Base-by-base conservation (phyloP, 2,113 vertebrate species). In the Myotis lucifugus region DNA sequence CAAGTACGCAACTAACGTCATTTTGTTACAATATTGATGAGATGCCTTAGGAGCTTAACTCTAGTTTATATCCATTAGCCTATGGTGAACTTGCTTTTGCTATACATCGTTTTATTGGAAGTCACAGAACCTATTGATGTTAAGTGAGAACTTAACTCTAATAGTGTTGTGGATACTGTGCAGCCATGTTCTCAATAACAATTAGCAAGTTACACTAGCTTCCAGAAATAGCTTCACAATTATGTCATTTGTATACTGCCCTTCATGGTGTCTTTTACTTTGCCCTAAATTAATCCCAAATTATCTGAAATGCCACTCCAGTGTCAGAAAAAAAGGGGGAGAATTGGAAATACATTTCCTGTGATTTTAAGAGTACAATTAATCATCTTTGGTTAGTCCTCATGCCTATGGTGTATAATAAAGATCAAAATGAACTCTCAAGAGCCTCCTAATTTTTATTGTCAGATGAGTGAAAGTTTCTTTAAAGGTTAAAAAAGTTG, bases 401-500 rank as follows among this genome's bases (percentile, higher is more conserved):
- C 61, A 27, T 84, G 32, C 73, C 76, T 93, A 4, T 79, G 40
- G 12, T 94, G 1, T 82, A 6, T 85, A 96, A 92, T 97, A 96
- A 96, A 97, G 85, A 34, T 56, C 8, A 76, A 69, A 87, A 42
- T 91, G 10, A 97, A 95, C 52, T 96, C 34, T 19, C 18, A 72
- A 87, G 50, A 93, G 50, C 54, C 66, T 94, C 64, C 85, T 77
- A 70, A 10, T 93, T 79, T 96, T 84, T 95, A 76, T 42, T 93
- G 64, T 73, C 42, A 81, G 25, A 67, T 86, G 25, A 76, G 32
- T 89, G 40, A 91, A 88, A 76, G 8, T 50, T 73, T 78, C 46
- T 76, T 70, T 61, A 83, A 12, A 32, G 15, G 19, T 85, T 91
- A 74, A 72, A 91, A 59, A 76, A 59, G 59, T 48, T 23, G 64